phyloP scores from a whole-genome alignment of 2,113 vertebrate genomes.

The Solea senegalensis region DNA sequence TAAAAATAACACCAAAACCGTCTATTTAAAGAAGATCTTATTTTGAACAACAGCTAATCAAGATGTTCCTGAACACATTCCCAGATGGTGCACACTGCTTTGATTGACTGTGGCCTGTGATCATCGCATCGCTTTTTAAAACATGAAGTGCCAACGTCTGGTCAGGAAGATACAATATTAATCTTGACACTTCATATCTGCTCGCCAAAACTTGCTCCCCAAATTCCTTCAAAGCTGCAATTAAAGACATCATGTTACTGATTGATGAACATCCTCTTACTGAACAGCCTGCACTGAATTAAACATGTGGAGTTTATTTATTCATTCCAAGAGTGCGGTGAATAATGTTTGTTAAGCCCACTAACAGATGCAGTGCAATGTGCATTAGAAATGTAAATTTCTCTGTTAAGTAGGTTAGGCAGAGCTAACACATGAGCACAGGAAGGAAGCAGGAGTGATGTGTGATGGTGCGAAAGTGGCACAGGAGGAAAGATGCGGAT shows the following conservation, averaged over 20 bases:
- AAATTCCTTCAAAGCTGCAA: constrained; percentile 70
- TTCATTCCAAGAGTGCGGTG: constrained; percentile 38
- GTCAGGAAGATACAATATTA: constrained; percentile 54
- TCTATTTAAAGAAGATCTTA: background rate
- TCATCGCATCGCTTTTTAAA: constrained; percentile 43
- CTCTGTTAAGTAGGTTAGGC: constrained; percentile 51
- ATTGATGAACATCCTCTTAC: constrained; percentile 70
- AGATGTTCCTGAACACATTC: constrained; percentile 1
- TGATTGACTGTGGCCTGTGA: constrained; percentile 29
- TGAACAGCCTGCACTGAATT: constrained; percentile 63
- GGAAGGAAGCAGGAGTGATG: constrained; percentile 28
- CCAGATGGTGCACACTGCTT: constrained; percentile 21
- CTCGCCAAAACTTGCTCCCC: constrained; percentile 53
- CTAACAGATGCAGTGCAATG: constrained; percentile 48
- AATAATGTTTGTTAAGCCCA: constrained; percentile 53
- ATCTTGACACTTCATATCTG: constrained; percentile 58
- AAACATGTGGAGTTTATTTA: constrained; percentile 60
- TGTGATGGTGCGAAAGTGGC: background rate
- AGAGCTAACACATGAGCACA: background rate
- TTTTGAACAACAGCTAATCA: background rate
- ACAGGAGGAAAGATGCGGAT: constrained; percentile 13
- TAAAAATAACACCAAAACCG: background rate
- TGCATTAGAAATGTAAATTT: constrained; percentile 70
- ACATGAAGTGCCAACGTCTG: constrained; percentile 46
- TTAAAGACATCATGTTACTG: constrained; percentile 77